Base-by-base conservation (phyloP, 2,113 vertebrate genomes). In the Paramormyrops kingsleyae region DNA sequence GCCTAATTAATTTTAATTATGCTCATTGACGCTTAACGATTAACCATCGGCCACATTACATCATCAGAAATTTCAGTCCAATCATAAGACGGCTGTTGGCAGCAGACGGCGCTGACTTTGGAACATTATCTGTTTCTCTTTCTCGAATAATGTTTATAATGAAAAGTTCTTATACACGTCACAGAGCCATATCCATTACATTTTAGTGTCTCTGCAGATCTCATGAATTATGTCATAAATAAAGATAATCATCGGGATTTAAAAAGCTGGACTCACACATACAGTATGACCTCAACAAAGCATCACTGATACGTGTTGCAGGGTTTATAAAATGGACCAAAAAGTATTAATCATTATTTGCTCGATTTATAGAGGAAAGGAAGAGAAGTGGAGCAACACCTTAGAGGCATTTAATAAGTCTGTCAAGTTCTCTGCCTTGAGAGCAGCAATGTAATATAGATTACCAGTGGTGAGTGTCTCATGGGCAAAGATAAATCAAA, bases 401-500 rank as follows among this genome's bases (percentile, higher is more conserved):
- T 91, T 56, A 83, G 35, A 90, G 46, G 66, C 5, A 52, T 46
- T 49, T 90, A 91, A 92, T 91, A 92, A 89, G 35, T 53, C 77
- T 89, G 88, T 85, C 86, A 88, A 24, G 24, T 83, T 52, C 35
- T 52, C 12, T 24, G 74, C 27, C 90, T 90, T 59, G 15, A 49
- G 52, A 39, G 15, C 31, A 91, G 90, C 95, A 94, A 95, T 92
- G 77, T 92, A 89, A 89, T 92, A 92, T 92, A 91, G 70, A 92
- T 92, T 90, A 91, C 94, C 93, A 92, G 92, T 95, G 94, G 92
- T 94, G 92, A n/a, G 87, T 50, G 80, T 93, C 94, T 93, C 21
- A 85, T 70, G 90, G 93, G 94, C 93, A 90, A 46, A 44, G 91
- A 95, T 94, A 92, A 92, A 95, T 95, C 93, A 95, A 88, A 91